These are phyloP conservation scores for Chelonia mydas DNA, from an alignment of 2,797 vertebrate genomes.

Conservation along the genomic window DNA sequence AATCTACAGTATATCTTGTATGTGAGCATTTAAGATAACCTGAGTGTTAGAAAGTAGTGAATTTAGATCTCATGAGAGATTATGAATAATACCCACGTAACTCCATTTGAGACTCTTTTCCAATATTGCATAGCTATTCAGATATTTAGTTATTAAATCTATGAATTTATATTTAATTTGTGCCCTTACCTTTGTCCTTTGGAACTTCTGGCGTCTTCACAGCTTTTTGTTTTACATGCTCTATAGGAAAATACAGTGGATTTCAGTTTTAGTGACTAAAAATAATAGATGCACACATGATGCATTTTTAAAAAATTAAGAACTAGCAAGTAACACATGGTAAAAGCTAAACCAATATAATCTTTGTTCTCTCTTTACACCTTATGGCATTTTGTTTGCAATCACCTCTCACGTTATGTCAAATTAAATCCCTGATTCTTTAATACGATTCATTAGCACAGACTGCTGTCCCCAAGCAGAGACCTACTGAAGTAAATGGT, in stretches of 20 bases:
- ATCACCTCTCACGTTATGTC: fast-evolving
- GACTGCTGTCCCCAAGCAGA: background rate
- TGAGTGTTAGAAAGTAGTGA: background rate
- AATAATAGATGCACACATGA: background rate
- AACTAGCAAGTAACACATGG: background rate
- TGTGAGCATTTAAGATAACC: background rate
- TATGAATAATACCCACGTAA: fast-evolving
- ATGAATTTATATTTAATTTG: background rate
- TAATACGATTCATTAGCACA: background rate
- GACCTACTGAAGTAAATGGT: background rate
- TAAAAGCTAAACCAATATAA: background rate
- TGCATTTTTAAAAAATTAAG: background rate
- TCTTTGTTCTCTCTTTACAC: background rate
- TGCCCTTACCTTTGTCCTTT: slow-evolving; percentile 73
- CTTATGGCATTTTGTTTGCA: background rate
- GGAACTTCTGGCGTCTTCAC: slow-evolving; percentile 48
- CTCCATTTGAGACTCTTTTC: background rate
- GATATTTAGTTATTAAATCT: slow-evolving; percentile 1
- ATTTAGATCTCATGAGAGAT: background rate
- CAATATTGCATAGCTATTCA: background rate
- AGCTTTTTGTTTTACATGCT: slow-evolving; percentile 67
- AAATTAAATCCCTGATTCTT: background rate
- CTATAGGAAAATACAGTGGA: slow-evolving; percentile 33
- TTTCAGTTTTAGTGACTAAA: background rate
- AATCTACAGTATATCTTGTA: background rate